Base-by-base conservation (phyloP, 2,797 vertebrate species). In the Poecilia wingei region DNA sequence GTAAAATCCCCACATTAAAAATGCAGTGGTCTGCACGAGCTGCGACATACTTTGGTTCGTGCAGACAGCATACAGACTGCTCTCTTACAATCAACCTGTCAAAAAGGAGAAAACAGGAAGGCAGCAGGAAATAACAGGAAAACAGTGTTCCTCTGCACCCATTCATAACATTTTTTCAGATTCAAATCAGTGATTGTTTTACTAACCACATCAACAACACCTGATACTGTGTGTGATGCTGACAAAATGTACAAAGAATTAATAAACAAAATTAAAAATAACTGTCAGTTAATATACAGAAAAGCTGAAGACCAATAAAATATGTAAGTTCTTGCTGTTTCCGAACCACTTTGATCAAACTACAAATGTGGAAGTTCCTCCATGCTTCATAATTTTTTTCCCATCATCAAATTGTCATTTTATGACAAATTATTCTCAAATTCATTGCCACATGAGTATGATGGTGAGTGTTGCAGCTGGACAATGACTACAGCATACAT, bases 81-180 rank as follows among this genome's bases (percentile, higher is more conserved):
- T 6, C 72, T 8, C 76, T 64, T 6, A 91, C 86, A 90, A 85
- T 72, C 72, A 79, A 81, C 80, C 3, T 81, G 70, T 64, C 41
- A 70, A 57, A 31, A 22, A 9, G 76, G 8, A 76, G 73, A 86
- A 87, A 88, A 90, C 86, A 86, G 82, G 82, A 86, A 81, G 75
- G 77, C 25, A 78, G 72, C 72, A 81, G 88, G 85, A 91, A 87
- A 90, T 84, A 86, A 82, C 85, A 82, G 66, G 51, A 74, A 2
- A 61, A 76, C 64, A 75, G 25, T 57, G 6, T 16, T 74, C 74
- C 46, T 2, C 72, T 59, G 69, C 6, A 33, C 2, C 9, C 53
- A 20, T 53, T 66, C 18, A 6, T 8, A 2, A 69, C 10, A 41
- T 55, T 61, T 66, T 31, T 28, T 8, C 12, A 84, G 53, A 39